Conservation (phyloP, 2,888 invertebrate genomes). For the Saturnia pavonia region DNA sequence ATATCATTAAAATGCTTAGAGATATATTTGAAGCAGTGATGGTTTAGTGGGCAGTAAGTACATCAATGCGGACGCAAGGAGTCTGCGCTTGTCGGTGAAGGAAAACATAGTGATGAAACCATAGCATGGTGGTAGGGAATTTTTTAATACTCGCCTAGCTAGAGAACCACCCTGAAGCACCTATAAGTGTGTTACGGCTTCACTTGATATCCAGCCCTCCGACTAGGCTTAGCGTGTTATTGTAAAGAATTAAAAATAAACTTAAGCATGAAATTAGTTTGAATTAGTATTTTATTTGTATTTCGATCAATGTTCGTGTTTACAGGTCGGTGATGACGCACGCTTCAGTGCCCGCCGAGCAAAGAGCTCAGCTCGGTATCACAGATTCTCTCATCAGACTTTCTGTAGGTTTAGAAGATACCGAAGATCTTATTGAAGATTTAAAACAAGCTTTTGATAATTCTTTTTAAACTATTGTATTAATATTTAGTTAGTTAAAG, state of each 20-base stretch:
- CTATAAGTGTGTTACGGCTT: too few species aligned
- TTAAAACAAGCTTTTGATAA: slow-evolving; percentile 89
- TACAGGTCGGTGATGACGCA: slow-evolving; percentile 96
- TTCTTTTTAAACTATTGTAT: slow-evolving; percentile 50
- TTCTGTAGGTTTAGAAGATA: slow-evolving; percentile 95
- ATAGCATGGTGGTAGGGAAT: too few species aligned
- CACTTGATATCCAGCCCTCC: too few species aligned
- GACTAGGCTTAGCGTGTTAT: too few species aligned
- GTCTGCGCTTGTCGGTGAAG: too few species aligned
- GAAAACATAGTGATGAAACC: too few species aligned
- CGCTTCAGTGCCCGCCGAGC: slow-evolving; percentile 91
- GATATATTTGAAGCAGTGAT: too few species aligned
- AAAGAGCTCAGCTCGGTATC: slow-evolving; percentile 88
- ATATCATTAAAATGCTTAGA: neutral
- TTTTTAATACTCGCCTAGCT: too few species aligned
- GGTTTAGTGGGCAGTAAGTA: too few species aligned
- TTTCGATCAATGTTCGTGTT: slow-evolving; percentile 28
- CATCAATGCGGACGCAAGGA: too few species aligned
- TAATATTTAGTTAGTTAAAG: neutral
- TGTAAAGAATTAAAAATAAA: too few species aligned
- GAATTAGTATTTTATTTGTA: neutral
- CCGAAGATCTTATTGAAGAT: slow-evolving; percentile 92
- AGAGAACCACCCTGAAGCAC: too few species aligned
- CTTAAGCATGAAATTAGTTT: neutral
- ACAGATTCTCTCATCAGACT: slow-evolving; percentile 92